Evolutionary conservation across 2,113 vertebrate genomes (phyloP).

Genomic region (Ceuthmochares aereus): DNA sequence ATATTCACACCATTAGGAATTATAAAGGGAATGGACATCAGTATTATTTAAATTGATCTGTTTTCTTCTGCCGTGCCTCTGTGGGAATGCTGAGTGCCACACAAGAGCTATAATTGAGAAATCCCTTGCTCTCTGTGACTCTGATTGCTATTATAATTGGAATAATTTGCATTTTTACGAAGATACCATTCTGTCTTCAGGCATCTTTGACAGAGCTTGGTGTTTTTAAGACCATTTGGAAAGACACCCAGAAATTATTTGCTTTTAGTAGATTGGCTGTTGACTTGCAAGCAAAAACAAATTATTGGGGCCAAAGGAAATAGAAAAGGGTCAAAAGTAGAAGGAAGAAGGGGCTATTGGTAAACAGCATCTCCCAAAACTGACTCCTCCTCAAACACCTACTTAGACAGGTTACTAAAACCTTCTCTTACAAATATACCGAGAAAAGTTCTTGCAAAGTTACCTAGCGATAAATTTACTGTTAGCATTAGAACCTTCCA

Average conservation of each 20-base stretch:
- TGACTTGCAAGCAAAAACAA: not conserved
- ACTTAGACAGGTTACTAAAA: not conserved
- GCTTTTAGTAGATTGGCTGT: not conserved
- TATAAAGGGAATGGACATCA: not conserved
- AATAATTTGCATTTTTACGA: constrained; percentile 56
- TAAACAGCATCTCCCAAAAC: not conserved
- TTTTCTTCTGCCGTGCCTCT: constrained; percentile 16
- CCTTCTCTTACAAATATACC: not conserved
- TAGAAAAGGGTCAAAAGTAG: not conserved
- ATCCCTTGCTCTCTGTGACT: constrained; percentile 20
- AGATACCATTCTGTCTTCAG: constrained; percentile 39
- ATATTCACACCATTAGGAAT: constrained; percentile 2
- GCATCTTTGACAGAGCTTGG: not conserved
- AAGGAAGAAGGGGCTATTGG: not conserved
- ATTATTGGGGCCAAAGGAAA: constrained; percentile 9
- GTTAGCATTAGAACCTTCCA: not conserved
- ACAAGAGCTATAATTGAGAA: constrained; percentile 34
- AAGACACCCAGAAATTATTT: constrained; percentile 41
- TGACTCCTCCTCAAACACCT: not conserved
- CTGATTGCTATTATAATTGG: constrained; percentile 43
- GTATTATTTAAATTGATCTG: constrained; percentile 13
- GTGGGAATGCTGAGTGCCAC: constrained; percentile 6
- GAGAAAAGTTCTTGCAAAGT: not conserved
- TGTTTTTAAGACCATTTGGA: constrained; percentile 33
- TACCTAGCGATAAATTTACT: not conserved